Base-by-base conservation (phyloP, 1,140 invertebrate genomes). In the Cydia fagiglandana region DNA sequence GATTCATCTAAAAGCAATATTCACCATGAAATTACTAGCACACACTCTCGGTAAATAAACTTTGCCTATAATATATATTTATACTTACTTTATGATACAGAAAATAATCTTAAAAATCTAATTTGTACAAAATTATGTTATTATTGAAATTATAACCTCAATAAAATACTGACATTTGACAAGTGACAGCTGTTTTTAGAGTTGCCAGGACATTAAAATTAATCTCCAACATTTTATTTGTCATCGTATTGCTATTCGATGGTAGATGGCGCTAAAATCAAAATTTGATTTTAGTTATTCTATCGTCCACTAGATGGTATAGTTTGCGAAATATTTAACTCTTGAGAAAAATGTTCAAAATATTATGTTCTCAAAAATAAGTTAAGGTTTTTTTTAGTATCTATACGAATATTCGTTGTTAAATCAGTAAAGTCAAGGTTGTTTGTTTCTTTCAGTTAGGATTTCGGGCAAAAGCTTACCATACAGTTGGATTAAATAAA, bases 1-100 rank as follows among this genome's bases (percentile, higher is more conserved):
- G 79, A 84, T 91, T 91, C 89, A 91, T 91, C 88, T 89, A 78
- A 81, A 89, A 75, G 24, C 80, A 73, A 79, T 64, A 41, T 41
- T 66, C 10, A 45, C 41, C 34, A 17, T 68, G 15, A 53, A 53
- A 50, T 30, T 53, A 12, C 17, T 24, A 24, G 13, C 0, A 61
- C 20, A 10, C 0, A 5, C 4, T 0, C 4, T 53, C 4, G 7
- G 20, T 53, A 50, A 13, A 15, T 30, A 28, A 2, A 12, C 4
- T 15, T 73, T n/a, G 47, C 45, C 41, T 47, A 7, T 30, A 73
- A 10, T 3, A 50, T 24, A 13, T 50, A 13, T 50, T 47, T 13
- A 28, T 24, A 73, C 47, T 73, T 53, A 73, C 73, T 30, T 53
- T 50, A 30, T 10, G 6, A 73, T 24, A 20, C 28, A 73, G 45